These are phyloP conservation scores for Drosophila acutilabella DNA, from an alignment of 2,888 invertebrate genomes.

Conservation along the genomic window DNA sequence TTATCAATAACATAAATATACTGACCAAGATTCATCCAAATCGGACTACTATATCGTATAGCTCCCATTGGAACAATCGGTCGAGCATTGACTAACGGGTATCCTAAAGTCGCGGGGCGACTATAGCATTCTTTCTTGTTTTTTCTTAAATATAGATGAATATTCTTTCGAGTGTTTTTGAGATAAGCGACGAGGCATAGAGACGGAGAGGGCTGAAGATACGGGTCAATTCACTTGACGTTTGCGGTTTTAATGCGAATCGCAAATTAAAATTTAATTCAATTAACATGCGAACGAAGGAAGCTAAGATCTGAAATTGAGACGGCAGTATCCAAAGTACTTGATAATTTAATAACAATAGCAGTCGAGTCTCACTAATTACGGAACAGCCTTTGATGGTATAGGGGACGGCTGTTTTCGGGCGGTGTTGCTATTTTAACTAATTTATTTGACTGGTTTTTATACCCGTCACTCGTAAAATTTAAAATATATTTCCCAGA, in stretches of 20 bases:
- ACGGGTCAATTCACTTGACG: slow-evolving; percentile 45
- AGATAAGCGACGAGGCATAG: slow-evolving; percentile 39
- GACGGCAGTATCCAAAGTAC: slow-evolving; percentile 18
- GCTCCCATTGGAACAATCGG: too few relatives aligned
- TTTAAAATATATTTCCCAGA: too few relatives aligned
- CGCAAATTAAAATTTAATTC: slow-evolving; percentile 75
- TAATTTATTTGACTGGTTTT: too few relatives aligned
- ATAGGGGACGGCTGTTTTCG: too few relatives aligned
- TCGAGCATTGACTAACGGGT: too few relatives aligned
- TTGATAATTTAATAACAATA: slow-evolving; percentile 4
- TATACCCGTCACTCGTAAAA: too few relatives aligned
- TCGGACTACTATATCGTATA: too few relatives aligned
- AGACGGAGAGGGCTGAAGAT: background rate
- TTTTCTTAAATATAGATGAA: background rate
- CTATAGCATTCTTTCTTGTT: too few relatives aligned
- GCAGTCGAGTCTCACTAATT: slow-evolving; percentile 26
- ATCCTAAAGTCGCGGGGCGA: too few relatives aligned
- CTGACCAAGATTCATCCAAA: too few relatives aligned
- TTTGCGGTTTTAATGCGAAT: slow-evolving; percentile 55
- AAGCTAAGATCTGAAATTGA: slow-evolving; percentile 9
- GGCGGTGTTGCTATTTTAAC: too few relatives aligned
- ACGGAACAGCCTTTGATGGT: background rate
- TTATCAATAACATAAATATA: too few relatives aligned
- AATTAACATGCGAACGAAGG: slow-evolving; percentile 55
- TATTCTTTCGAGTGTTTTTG: slow-evolving; percentile 35